Evolutionary conservation across 92 coral and sea anemone genomes (phyloP), one percentile per base, ranked within the genome.

Genomic region (Actinernus sp.): DNA sequence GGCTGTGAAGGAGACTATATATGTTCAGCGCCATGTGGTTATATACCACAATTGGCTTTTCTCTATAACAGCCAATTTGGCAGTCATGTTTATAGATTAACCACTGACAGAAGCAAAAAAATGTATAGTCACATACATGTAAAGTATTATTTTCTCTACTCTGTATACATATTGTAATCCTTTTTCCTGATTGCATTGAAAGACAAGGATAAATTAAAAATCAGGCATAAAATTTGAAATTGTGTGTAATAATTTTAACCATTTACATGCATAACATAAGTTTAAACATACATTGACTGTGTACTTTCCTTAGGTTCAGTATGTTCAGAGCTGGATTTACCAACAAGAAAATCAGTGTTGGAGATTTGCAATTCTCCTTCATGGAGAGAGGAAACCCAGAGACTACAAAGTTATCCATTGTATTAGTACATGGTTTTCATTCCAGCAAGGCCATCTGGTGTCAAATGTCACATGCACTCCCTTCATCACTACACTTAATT

Each of bases 391-490:
- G 92, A 27, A 59, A 62, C 24, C 65, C 63, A 20, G 30, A 55
- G 21, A 49, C 43, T 9, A 68, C 82, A 11, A 50, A 84, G 24
- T 69, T 69, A 36, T 73, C 87, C 3, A 59, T 90, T 44, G 36
- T 90, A 29, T 62, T 90, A 41, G 50, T 94, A 43, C 98, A 94
- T 76, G 98, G 98, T 11, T 94, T 94, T 74, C 60, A 89, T 0
- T 84, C 89, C 5, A 84, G 87, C 25, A 94, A 90, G 52, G 94
- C 78, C 40, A 65, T 69, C 6, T 94, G 88, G 93, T 83, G 91
- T 53, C 79, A 73, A 17, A 54, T 90, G 74, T 78, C 88, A 1
- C 33, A 65, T 40, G 85, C 66, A 1, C 25, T 94, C 17, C 98
- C 98, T 19, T 55, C 31, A 54, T 53, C 92, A 4, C 67, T 54